Base-by-base conservation (phyloP, 2,888 invertebrate genomes). In the Oligia latruncula region DNA sequence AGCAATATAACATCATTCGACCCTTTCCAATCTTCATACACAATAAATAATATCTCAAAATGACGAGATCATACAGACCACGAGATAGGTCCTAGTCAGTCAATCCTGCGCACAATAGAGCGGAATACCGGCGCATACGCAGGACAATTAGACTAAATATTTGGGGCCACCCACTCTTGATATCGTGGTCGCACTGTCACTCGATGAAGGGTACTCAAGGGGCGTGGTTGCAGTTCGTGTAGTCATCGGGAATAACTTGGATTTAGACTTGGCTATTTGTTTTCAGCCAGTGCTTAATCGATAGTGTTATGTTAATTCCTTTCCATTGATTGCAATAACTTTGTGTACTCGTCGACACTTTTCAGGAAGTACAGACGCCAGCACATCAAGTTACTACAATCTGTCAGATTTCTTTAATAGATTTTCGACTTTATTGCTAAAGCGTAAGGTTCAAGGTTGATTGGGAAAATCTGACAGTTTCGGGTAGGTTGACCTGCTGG, bases 81-180 rank as follows among this genome's bases (percentile, higher is more conserved):
- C 71, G 43, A 80, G 71, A 81, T 85, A 78, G 77, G 64, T 77
- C 76, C 71, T 62, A 76, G 83, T 71, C 83, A 80, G 78, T 89
- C 78, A 83, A 55, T 81, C 72, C 72, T 29, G 66, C 68, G 80
- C 78, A 87, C 88, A 88, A 88, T 88, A 83, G 85, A 83, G 40
- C 71, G 78, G 74, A 88, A 84, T 87, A 89, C 78, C 77, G 58
- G 82, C 78, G 78, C 81, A 60, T 62, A 66, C 81, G 77, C 77
- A 85, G 78, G 78, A 84, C 86, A 89, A 90, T 90, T 91, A 90
- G 82, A 88, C 91, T 88, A 92, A 90, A 90, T 92, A 92, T 92
- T 91, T 92, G 88, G 90, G 88, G 90, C 92, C 92, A 90, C 92
- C 92, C 92, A 92, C 92, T 88, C 90, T n/a, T 71, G 81, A 85